Base-by-base conservation (phyloP, 1,140 invertebrate species). In the Diprion similis region DNA sequence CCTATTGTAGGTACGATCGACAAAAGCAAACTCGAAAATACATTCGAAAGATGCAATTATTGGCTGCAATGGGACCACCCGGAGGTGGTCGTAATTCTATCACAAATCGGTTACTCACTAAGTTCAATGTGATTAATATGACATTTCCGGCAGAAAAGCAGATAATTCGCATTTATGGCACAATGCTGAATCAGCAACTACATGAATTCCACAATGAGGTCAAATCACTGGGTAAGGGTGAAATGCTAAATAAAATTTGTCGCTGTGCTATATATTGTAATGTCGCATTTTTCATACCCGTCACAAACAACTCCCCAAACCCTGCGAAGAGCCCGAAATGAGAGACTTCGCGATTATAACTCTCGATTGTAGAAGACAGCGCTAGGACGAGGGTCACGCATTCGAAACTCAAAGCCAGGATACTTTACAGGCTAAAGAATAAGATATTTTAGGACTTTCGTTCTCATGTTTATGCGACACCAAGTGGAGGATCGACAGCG, bases 81-180 rank as follows among this genome's bases (percentile, higher is more conserved):
- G 95, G 94, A 15, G 95, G 95, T 10, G 94, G 94, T 13, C 87
- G 95, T 37, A 95, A 94, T 78, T 86, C 91, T 0, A 94, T 96
- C 71, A 93, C 94, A 0, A 86, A 92, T 66, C 90, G 95, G 24
- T 89, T 96, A 10, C 90, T 95, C 79, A 94, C 93, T 66, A 90
- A 91, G 69, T 97, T 97, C 86, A 94, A 93, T 83, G 83, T 95
- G 0, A 92, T 97, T 80, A 95, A 95, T 85, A 92, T 96, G 86
- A 93, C 95, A 0, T 93, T 96, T 81, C 95, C 95, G 47, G 89
- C 90, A 70, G 93, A 96, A 74, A 89, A 90, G 66, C 94, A 95
- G 80, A 94, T 97, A 72, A 84, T 91, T 75, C 89, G 92, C 73
- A 97, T 97, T 77, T 97, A 95, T 82, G 92, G 93, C 13, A 93